Evolutionary conservation across 2,797 vertebrate genomes (phyloP).

Genomic region (Cynodonichthys magdalenae): DNA sequence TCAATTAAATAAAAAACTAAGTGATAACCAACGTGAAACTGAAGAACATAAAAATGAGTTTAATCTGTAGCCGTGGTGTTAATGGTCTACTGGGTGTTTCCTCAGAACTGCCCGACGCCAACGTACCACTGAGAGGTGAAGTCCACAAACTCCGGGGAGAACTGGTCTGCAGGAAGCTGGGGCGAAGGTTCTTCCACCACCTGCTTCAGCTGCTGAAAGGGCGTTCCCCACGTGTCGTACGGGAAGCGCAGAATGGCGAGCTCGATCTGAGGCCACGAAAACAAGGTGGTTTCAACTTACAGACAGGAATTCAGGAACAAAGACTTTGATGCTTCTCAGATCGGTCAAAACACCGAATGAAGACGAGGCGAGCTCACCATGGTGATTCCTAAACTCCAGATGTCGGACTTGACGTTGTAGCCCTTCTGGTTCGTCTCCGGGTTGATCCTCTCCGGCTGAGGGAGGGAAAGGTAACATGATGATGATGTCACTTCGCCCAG

Average conservation of each 20-base stretch:
- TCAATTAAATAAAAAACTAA: too few relatives aligned
- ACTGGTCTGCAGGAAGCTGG: constrained; percentile 88
- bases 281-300: neutral
- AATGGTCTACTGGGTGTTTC: neutral
- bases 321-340: too few relatives aligned
- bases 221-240: constrained; percentile 95
- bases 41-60: too few relatives aligned
- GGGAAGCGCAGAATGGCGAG: constrained; percentile 94
- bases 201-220: constrained; percentile 98
- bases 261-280: constrained; percentile 83
- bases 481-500: neutral
- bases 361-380: constrained; percentile 82
- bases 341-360: neutral
- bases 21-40: too few relatives aligned
- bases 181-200: constrained; percentile 96
- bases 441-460: constrained; percentile 96
- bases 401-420: constrained; percentile 97
- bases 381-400: constrained; percentile 98
- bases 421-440: constrained; percentile 97
- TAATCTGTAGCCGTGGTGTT: neutral
- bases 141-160: constrained; percentile 92
- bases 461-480: constrained; percentile 29
- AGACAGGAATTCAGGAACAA: too few relatives aligned
- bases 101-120: too few relatives aligned
- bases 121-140: constrained; percentile 94